Conservation (phyloP, 2,888 invertebrate genomes). For the Cryptus armator region DNA sequence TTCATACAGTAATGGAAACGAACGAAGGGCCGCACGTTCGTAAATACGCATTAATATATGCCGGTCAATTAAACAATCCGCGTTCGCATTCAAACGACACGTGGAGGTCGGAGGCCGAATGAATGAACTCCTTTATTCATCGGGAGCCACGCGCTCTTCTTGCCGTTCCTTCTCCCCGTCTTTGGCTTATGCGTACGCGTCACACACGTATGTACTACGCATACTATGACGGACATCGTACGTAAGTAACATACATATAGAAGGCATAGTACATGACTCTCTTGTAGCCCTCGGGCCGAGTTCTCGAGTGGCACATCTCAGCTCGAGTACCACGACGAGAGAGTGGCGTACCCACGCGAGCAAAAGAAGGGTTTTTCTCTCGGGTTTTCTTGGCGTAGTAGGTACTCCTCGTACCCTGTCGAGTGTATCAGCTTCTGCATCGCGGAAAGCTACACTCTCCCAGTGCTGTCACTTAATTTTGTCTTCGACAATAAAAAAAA, state of each 20-base stretch:
- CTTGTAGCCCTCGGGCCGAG: conserved; percentile 37
- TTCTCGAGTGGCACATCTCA: conserved; percentile 56
- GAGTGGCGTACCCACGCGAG: conserved; percentile 22
- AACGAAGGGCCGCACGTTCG: conserved; percentile 16
- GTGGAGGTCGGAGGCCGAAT: conserved; percentile 60
- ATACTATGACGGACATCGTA: background rate
- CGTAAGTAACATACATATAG: conserved; percentile 12
- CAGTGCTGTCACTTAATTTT: conserved; percentile 50
- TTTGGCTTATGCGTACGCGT: background rate
- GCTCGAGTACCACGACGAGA: conserved; percentile 50
- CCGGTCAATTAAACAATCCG: conserved; percentile 51
- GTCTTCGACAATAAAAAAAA: conserved; percentile 43
- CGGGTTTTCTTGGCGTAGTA: conserved; percentile 33
- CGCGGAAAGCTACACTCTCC: conserved; percentile 15
- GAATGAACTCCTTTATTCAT: conserved; percentile 63
- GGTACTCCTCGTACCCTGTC: conserved; percentile 25
- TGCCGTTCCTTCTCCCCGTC: conserved; percentile 1
- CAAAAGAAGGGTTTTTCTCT: conserved; percentile 57
- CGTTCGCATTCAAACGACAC: conserved; percentile 43
- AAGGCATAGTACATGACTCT: background rate
- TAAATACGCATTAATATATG: conserved; percentile 61
- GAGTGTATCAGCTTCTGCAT: conserved; percentile 35
- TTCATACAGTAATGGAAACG: background rate
- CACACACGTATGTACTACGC: conserved; percentile 6
- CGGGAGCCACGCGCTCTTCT: conserved; percentile 45